A percentile compares a stretch with the other conserved stretches of the same genome.
phyloP scores from a whole-genome alignment of 2,888 invertebrate species.

The Boloria selene region DNA sequence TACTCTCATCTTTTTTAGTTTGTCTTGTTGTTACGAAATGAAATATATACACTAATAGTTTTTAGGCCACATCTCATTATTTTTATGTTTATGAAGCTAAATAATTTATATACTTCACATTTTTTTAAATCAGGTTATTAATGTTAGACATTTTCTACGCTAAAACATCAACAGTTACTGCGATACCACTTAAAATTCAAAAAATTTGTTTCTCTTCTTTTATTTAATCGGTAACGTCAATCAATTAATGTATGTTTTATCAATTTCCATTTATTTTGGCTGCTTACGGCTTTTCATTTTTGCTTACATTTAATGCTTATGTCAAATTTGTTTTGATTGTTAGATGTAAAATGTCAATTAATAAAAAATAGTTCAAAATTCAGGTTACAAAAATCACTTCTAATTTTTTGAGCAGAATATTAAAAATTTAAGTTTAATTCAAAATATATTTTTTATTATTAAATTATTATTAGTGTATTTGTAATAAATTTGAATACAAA shows the following conservation, averaged over 20 bases:
- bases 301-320: constrained; percentile 17
- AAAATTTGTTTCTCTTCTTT: constrained; percentile 2
- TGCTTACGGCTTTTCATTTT: neutral
- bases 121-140: constrained; percentile 18
- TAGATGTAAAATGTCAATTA: constrained; percentile 11
- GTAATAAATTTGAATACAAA: too few species aligned
- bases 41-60: constrained; percentile 2
- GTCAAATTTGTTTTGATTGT: constrained; percentile 23
- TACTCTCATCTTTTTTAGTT: constrained; percentile 73
- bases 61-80: constrained; percentile 1
- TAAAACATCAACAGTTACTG: constrained; percentile 7
- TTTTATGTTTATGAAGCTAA: neutral
- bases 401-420: neutral
- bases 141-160: constrained; percentile 17
- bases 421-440: neutral
- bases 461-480: neutral
- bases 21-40: neutral
- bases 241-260: constrained; percentile 7
- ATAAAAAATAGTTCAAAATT: neutral
- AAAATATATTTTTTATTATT: neutral
- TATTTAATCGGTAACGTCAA: constrained; percentile 8
- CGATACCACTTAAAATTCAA: neutral
- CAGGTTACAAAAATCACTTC: neutral
- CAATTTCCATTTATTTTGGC: constrained; percentile 3
- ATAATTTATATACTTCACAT: constrained; percentile 6